phyloP scores from a whole-genome alignment of 2,113 vertebrate genomes.

The Mustela nigripes region DNA sequence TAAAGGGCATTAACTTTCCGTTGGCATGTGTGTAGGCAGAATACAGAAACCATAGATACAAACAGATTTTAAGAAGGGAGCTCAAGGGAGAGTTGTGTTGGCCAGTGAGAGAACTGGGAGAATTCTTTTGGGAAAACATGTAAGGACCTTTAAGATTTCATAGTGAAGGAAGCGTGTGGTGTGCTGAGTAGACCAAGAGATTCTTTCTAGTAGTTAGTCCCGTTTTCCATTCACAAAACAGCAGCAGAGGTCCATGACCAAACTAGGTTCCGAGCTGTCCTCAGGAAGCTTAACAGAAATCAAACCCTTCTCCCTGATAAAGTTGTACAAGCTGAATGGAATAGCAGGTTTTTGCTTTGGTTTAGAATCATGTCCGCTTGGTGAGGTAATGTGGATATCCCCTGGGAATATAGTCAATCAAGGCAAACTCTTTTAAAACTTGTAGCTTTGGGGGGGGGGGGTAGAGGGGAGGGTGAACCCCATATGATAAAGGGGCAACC shows the following conservation, averaged over 20 bases:
- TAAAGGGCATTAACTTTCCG: neutral
- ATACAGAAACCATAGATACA: neutral
- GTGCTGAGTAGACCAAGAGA: neutral
- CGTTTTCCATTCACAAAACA: neutral
- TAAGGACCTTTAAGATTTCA: slow-evolving; percentile 24
- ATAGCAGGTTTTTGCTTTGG: neutral
- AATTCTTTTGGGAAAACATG: slow-evolving; percentile 30
- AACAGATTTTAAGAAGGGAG: neutral
- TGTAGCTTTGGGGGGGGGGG: neutral
- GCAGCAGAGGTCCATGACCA: neutral
- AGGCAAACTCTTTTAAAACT: slow-evolving; percentile 3
- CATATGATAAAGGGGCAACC: neutral
- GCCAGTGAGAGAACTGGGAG: neutral
- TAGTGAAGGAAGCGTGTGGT: neutral
- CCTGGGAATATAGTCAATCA: neutral
- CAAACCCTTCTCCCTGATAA: neutral
- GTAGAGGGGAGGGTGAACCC: neutral
- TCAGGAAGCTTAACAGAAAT: neutral
- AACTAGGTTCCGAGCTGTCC: neutral
- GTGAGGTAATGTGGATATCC: neutral
- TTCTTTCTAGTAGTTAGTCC: neutral
- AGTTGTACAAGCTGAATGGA: slow-evolving; percentile 16
- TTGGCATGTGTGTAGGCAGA: neutral
- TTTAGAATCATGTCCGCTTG: slow-evolving; percentile 36
- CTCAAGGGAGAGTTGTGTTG: neutral